A percentile compares a stretch with the other conserved stretches of the same genome.
Evolutionary conservation across 2,113 vertebrate species (phyloP).

Genomic region (Etheostoma spectabile): DNA sequence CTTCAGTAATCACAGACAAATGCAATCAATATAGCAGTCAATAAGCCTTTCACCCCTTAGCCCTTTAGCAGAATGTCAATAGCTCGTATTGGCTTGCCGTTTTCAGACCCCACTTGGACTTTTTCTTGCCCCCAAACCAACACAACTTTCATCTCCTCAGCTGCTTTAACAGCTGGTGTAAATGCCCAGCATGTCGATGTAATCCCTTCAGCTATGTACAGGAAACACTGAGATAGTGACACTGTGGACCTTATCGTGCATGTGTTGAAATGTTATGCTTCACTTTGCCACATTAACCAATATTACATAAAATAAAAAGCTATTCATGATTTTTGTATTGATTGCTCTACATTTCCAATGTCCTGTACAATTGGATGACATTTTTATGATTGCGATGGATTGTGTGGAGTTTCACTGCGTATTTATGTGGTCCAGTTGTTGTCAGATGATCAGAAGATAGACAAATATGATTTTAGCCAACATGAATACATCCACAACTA

Average conservation of each 20-base stretch:
- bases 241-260: background rate
- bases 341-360: background rate
- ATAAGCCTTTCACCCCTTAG: background rate
- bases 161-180: slow-evolving; percentile 53
- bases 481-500: background rate
- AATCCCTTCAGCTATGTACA: slow-evolving; percentile 36
- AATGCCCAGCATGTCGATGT: slow-evolving; percentile 31
- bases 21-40: background rate
- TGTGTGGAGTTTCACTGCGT: background rate
- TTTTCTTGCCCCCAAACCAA: slow-evolving; percentile 2
- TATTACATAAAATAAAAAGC: background rate
- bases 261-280: background rate
- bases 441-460: background rate
- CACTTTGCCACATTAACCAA: background rate
- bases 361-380: background rate
- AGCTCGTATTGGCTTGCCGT: background rate
- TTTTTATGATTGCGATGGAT: background rate
- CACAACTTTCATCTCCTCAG: slow-evolving; percentile 45
- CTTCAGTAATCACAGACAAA: background rate
- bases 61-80: background rate
- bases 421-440: no score
- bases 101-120: slow-evolving; percentile 8
- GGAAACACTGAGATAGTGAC: slow-evolving; percentile 18
- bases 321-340: background rate
- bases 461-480: background rate